A percentile compares a stretch with the other conserved stretches of the same genome.
Evolutionary conservation across 2,797 vertebrate species (phyloP).

Genomic region (Parotocinclus haroldoi): DNA sequence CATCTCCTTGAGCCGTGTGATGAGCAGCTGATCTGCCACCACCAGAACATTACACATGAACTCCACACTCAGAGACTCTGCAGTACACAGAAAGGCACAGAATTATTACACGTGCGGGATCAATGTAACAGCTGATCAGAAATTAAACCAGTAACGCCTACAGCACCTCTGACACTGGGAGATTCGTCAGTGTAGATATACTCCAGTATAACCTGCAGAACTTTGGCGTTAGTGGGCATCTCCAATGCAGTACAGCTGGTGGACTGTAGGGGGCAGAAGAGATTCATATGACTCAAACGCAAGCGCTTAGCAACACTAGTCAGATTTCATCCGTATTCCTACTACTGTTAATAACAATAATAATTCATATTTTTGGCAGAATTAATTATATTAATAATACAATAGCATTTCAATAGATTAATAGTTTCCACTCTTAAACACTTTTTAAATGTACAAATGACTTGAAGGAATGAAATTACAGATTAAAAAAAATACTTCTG

Average conservation of each 20-base stretch:
- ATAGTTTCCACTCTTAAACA: too few species aligned
- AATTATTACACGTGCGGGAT: neutral
- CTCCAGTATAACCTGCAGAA: conserved; percentile 88
- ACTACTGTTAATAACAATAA: too few species aligned
- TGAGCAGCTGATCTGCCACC: conserved; percentile 93
- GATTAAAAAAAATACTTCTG: too few species aligned
- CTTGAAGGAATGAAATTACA: too few species aligned
- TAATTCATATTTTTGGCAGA: too few species aligned
- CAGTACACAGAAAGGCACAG: conserved; percentile 13
- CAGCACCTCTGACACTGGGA: conserved; percentile 82
- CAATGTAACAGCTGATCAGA: neutral
- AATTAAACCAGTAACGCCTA: too few species aligned
- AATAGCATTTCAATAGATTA: too few species aligned
- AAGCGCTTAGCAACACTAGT: too few species aligned
- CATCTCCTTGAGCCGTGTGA: conserved; percentile 90
- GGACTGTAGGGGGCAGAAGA: conserved; percentile 70
- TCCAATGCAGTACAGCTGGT: conserved; percentile 85
- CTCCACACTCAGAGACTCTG: conserved; percentile 88
- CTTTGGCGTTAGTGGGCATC: conserved; percentile 87
- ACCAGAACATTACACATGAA: conserved; percentile 91
- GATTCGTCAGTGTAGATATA: conserved; percentile 95
- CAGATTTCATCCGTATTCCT: too few species aligned
- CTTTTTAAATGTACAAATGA: too few species aligned
- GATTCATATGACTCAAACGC: too few species aligned
- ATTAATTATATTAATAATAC: too few species aligned